A percentile compares a stretch with the other conserved stretches of the same genome.
These are phyloP conservation scores for Crambe crambe DNA, from an alignment of 37 sponge, comb jelly and placozoan genomes.

Conservation along the genomic window DNA sequence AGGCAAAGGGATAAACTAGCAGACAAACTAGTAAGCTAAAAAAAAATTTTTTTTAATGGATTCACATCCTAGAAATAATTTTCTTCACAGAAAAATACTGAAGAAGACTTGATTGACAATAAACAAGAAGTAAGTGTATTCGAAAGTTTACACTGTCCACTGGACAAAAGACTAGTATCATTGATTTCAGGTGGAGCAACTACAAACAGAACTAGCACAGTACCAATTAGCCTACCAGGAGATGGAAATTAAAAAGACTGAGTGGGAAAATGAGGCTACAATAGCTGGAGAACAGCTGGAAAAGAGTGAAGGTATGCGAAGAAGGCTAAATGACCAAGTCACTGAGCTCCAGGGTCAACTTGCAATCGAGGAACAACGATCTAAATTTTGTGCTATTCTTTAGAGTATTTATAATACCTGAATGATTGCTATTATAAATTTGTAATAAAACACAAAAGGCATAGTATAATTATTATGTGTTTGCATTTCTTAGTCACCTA, in stretches of 20 bases:
- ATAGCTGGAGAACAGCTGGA: conserved; percentile 46
- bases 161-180: too few species aligned
- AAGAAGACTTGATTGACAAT: conserved; percentile 12
- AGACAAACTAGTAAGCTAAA: conserved; percentile 36
- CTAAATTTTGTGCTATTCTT: conserved; percentile 59
- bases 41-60: too few species aligned
- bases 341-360: conserved; percentile 89
- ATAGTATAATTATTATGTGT: neutral
- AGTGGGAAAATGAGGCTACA: conserved; percentile 50
- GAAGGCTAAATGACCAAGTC: conserved; percentile 81
- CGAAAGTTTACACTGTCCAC: too few species aligned
- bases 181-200: conserved; percentile 61
- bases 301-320: conserved; percentile 79
- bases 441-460: neutral
- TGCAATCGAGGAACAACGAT: conserved; percentile 84
- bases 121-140: conserved; percentile 24
- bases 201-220: conserved; percentile 47
- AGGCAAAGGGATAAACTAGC: conserved; percentile 33
- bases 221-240: conserved; percentile 66
- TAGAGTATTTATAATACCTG: conserved; percentile 2
- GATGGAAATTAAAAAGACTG: conserved; percentile 38
- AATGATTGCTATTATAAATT: too few species aligned
- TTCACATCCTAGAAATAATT: too few species aligned
- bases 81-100: conserved; percentile 15
- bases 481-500: neutral